Conservation (phyloP, 2,797 vertebrate species). For the Melopsittacus undulatus region DNA sequence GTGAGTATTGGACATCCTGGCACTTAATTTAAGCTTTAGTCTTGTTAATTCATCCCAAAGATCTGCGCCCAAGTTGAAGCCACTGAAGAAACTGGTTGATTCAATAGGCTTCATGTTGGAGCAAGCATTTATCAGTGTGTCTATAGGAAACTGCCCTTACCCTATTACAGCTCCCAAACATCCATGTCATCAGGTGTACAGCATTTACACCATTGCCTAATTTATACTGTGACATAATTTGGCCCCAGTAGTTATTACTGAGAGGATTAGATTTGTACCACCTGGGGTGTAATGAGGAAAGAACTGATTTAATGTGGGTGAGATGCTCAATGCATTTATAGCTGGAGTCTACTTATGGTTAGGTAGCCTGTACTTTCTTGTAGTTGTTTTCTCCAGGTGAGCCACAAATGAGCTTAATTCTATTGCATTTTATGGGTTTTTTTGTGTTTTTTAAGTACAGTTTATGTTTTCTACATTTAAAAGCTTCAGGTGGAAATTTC, state of each 20-base stretch:
- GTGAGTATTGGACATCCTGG: neutral
- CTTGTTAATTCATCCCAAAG: too few species aligned
- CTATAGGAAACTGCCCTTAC: neutral
- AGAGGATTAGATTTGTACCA: neutral
- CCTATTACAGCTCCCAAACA: accelerated
- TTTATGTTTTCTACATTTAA: neutral
- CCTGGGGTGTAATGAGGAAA: neutral
- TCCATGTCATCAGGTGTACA: neutral
- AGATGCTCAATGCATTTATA: neutral
- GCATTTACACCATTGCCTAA: neutral
- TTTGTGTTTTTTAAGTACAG: neutral
- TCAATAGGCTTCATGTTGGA: neutral
- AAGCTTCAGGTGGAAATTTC: neutral
- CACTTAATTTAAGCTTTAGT: neutral
- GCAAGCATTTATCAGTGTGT: neutral
- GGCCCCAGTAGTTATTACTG: neutral
- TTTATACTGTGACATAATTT: neutral
- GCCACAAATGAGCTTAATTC: neutral
- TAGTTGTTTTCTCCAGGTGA: neutral
- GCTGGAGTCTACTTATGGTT: accelerated
- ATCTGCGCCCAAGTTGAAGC: neutral
- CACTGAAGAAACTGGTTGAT: neutral
- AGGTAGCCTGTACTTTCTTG: accelerated
- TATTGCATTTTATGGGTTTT: neutral
- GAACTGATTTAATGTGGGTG: neutral